Base-by-base conservation (phyloP, 2,888 invertebrate species). In the Cephus sareptanus region DNA sequence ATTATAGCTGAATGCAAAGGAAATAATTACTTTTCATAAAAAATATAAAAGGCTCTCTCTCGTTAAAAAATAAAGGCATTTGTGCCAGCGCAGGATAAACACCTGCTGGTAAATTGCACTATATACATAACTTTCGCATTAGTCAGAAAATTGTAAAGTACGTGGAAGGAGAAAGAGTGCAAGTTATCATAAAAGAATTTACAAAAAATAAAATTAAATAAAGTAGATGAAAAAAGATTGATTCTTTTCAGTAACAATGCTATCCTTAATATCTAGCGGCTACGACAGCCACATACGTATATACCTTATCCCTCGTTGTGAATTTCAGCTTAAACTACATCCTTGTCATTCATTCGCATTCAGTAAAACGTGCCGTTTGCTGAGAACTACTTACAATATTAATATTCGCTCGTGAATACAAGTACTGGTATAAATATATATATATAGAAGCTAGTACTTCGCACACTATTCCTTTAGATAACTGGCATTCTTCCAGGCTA, bases 41-140 rank as follows among this genome's bases (percentile, higher is more conserved):
- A 71, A 71, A 34, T 71, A 71, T 34, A 71, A 71, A 71, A 71
- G 34, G 12, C 31, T 34, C 31, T 71, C 31, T 31, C 31, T 31
- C 71, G 30, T 71, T 34, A 15, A 31, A 15, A 71, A 71, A 71
- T 33, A 31, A 33, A 71, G 31, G 6, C 34, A 23, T 30, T 71
- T 30, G 56, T 56, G 56, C 56, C 56, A 23, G 2, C 30, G 30
- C 34, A 33, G 34, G 34, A 15, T 34, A 30, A 75, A 76, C 69
- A 37, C 75, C 75, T 73, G 78, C 75, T 68, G 34, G 68, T 76
- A 76, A 56, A 78, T 78, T 73, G 34, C 68, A 76, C 79, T 79
- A 79, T 79, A 40, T 79, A 79, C 79, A 79, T 77, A 73, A 37
- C 69, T 30, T 34, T 71, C 34, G 37, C 37, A 75, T 34, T 79